phyloP scores from a whole-genome alignment of 2,113 vertebrate species.

The Spea multiplicata region DNA sequence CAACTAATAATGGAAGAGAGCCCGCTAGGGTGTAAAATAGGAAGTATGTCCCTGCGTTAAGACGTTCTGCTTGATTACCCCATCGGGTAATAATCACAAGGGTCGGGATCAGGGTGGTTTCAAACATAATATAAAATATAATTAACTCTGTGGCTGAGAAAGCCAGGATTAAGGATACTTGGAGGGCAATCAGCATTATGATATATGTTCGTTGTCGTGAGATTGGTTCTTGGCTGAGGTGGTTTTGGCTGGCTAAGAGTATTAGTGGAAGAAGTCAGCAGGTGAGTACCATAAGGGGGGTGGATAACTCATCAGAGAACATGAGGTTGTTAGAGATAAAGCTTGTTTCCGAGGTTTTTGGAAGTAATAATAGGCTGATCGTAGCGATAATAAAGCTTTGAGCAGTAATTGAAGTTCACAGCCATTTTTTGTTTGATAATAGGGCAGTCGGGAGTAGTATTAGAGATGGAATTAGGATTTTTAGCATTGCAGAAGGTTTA shows the following conservation, averaged over 20 bases:
- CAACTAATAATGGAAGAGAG: constrained; percentile 12
- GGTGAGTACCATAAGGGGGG: background rate
- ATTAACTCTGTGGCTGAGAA: constrained; percentile 29
- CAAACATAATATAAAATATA: constrained; percentile 49
- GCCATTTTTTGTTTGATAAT: background rate
- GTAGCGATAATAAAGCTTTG: background rate
- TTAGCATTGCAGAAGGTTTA: constrained; percentile 52
- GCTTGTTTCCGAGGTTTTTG: background rate
- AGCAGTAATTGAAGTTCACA: constrained; percentile 8
- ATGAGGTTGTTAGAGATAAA: background rate
- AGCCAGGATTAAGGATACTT: constrained; percentile 28
- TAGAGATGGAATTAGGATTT: constrained; percentile 22
- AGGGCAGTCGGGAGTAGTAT: constrained; percentile 33
- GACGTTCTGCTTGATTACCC: constrained; percentile 42
- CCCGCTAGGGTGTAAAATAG: constrained; percentile 50
- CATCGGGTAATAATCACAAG: constrained; percentile 50
- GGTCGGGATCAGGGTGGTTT: constrained; percentile 50
- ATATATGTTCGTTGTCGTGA: constrained; percentile 40
- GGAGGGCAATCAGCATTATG: background rate
- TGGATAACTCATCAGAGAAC: constrained; percentile 26
- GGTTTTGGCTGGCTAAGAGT: constrained; percentile 27
- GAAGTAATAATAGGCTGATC: background rate
- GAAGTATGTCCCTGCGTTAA: constrained; percentile 49
- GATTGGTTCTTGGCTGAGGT: background rate
- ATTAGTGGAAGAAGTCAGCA: constrained; percentile 31